A percentile compares a stretch with the other conserved stretches of the same genome.
phyloP scores from a whole-genome alignment of 2,888 invertebrate species.

The Drosophila colorata region DNA sequence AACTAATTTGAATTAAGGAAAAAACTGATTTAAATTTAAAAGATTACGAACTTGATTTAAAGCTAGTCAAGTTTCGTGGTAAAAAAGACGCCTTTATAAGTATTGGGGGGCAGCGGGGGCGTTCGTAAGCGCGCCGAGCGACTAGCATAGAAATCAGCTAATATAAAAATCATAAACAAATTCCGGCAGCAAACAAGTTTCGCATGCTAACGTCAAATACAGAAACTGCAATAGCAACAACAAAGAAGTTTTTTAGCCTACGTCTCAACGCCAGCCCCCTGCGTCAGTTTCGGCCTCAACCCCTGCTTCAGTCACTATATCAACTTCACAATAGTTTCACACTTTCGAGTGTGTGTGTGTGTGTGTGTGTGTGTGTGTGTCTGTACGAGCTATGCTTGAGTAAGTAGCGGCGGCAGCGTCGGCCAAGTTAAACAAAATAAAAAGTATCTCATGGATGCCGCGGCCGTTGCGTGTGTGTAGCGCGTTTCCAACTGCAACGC shows the following conservation, averaged over 20 bases:
- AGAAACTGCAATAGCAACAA: constrained; percentile 17
- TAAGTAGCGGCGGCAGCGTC: constrained; percentile 41
- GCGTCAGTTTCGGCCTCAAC: background rate
- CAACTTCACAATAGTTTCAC: constrained; percentile 65
- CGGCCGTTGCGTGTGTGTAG: constrained; percentile 53
- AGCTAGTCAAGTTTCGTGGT: background rate
- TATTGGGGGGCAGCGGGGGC: background rate
- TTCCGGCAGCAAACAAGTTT: constrained; percentile 57
- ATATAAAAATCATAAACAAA: constrained; percentile 44
- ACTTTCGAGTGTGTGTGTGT: constrained; percentile 48
- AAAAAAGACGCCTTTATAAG: background rate
- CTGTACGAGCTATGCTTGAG: constrained; percentile 52
- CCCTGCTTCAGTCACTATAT: constrained; percentile 8
- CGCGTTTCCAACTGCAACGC: constrained; percentile 50
- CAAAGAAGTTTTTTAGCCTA: constrained; percentile 7
- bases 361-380: constrained; percentile 8
- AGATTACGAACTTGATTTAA: background rate
- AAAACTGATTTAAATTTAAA: constrained; percentile 1
- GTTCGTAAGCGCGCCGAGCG: background rate
- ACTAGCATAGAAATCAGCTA: constrained; percentile 13
- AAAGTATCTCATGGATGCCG: constrained; percentile 72
- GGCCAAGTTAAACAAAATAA: constrained; percentile 45
- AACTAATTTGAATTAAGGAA: constrained; percentile 10
- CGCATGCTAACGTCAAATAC: constrained; percentile 38
- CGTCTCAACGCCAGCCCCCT: background rate